phyloP scores from a whole-genome alignment of 2,888 invertebrate genomes.

The Latrodectus elegans region DNA sequence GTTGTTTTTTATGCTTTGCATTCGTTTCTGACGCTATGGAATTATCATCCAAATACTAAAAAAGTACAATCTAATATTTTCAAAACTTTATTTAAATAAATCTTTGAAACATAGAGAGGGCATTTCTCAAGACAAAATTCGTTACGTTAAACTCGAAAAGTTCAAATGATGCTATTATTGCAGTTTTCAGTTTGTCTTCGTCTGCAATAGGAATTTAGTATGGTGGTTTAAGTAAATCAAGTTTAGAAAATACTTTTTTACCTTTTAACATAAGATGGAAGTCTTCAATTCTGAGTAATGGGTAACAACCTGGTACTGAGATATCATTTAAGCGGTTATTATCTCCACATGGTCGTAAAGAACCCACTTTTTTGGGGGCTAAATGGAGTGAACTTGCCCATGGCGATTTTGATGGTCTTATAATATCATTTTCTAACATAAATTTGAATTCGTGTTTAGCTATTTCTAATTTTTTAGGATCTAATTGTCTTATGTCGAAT shows the following conservation, averaged over 20 bases:
- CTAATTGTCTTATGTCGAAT: too few species aligned
- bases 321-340: constrained; percentile 21
- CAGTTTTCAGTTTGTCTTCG: too few species aligned
- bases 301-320: constrained; percentile 35
- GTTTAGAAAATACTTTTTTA: constrained; percentile 18
- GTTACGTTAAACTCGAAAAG: constrained; percentile 38
- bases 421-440: too few species aligned
- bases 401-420: background rate
- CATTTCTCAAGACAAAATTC: constrained; percentile 6
- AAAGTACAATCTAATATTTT: constrained; percentile 10
- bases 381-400: constrained; percentile 49
- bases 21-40: background rate
- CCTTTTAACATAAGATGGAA: background rate
- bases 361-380: constrained; percentile 31
- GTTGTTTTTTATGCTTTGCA: constrained; percentile 19
- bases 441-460: too few species aligned
- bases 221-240: background rate
- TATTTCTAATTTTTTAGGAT: too few species aligned
- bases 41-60: constrained; percentile 2
- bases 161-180: constrained; percentile 40
- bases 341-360: constrained; percentile 38
- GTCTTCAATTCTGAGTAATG: constrained; percentile 13
- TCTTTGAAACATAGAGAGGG: constrained; percentile 14
- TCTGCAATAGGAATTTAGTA: constrained; percentile 2
- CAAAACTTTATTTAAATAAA: constrained; percentile 15